Evolutionary conservation across 2,888 invertebrate genomes (phyloP).

Genomic region (Liposcelis brunnea): DNA sequence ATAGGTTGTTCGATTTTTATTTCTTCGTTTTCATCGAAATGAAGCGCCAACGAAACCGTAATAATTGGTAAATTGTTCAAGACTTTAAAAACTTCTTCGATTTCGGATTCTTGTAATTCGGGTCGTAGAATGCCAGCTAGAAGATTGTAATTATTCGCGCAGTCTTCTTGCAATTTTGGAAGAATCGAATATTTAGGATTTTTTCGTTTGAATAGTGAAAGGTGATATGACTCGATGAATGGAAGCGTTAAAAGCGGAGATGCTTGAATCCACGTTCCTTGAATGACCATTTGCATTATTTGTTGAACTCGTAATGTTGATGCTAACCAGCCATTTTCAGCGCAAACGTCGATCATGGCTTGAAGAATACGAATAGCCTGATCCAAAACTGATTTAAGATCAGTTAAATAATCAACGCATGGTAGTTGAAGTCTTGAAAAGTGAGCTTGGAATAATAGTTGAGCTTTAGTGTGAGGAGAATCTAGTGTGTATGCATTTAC

Average conservation of each 20-base stretch:
- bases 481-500: conserved; percentile 61
- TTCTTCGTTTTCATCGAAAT: not conserved
- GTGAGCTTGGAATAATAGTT: conserved; percentile 85
- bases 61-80: conserved; percentile 47
- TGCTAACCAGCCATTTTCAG: conserved; percentile 78
- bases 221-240: conserved; percentile 45
- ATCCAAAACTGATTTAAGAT: conserved; percentile 91
- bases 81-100: conserved; percentile 43
- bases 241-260: conserved; percentile 62
- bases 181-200: conserved; percentile 22
- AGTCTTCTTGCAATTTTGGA: conserved; percentile 39
- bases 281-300: conserved; percentile 77
- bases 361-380: conserved; percentile 85
- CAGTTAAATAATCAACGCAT: conserved; percentile 86
- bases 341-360: conserved; percentile 91
- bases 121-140: conserved; percentile 41
- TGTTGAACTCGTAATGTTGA: conserved; percentile 60
- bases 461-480: conserved; percentile 87
- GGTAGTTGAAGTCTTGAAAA: conserved; percentile 69
- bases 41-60: conserved; percentile 23
- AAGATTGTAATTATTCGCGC: conserved; percentile 38
- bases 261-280: conserved; percentile 73
- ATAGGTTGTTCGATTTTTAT: conserved; percentile 18
- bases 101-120: conserved; percentile 47
- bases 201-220: conserved; percentile 33